Evolutionary conservation across 2,113 vertebrate species (phyloP).

Genomic region (Pterophyllum scalare): DNA sequence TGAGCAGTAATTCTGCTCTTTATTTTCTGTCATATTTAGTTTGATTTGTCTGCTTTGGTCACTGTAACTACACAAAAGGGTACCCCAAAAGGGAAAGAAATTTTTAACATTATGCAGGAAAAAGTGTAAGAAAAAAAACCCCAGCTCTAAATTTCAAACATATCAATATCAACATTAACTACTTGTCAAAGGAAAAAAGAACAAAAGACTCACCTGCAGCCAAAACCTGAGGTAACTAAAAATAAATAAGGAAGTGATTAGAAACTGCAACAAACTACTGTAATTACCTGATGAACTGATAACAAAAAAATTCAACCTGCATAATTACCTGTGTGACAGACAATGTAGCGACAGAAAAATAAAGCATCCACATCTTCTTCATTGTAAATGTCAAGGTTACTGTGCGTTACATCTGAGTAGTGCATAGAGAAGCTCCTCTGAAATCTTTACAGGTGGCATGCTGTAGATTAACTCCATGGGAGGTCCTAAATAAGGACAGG

Average conservation of each 20-base stretch:
- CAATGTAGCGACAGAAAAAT: constrained; percentile 51
- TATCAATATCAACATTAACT: not conserved
- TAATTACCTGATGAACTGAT: not conserved
- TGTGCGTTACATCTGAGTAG: constrained; percentile 39
- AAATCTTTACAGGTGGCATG: constrained; percentile 29
- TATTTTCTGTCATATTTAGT: not conserved
- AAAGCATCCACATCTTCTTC: constrained; percentile 65
- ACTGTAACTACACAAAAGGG: not conserved
- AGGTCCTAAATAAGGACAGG: constrained; percentile 69
- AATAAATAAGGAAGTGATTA: constrained; percentile 6
- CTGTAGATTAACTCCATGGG: constrained; percentile 60
- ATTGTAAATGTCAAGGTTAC: constrained; percentile 32
- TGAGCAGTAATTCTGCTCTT: not conserved
- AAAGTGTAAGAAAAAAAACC: not conserved
- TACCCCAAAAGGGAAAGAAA: not conserved
- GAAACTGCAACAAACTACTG: not conserved
- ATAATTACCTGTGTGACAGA: constrained; percentile 76
- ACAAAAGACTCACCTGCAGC: constrained; percentile 65
- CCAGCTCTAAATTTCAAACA: not conserved
- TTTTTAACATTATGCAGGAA: not conserved
- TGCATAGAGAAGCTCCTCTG: constrained; percentile 56
- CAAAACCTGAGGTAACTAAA: constrained; percentile 67
- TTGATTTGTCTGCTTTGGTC: no score
- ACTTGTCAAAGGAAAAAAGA: not conserved
- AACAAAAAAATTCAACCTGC: not conserved